phyloP scores from a whole-genome alignment of 2,113 vertebrate genomes.

The Bubo blakistoni region DNA sequence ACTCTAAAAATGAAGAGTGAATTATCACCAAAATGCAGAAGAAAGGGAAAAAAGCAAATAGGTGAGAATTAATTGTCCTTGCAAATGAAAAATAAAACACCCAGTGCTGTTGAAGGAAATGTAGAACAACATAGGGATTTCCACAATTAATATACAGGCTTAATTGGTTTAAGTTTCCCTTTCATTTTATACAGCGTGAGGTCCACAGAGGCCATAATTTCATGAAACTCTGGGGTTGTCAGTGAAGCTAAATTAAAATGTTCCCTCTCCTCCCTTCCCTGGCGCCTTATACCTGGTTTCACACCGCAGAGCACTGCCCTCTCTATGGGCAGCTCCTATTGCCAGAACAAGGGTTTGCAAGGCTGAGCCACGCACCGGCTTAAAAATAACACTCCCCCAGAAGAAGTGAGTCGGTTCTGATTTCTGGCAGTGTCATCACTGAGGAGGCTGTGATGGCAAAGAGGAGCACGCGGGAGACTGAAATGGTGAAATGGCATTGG shows the following conservation, averaged over 20 bases:
- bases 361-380: background rate
- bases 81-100: conserved; percentile 35
- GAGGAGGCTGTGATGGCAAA: background rate
- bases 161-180: conserved; percentile 8
- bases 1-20: conserved; percentile 2
- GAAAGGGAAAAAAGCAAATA: background rate
- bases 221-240: background rate
- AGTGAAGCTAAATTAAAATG: background rate
- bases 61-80: conserved; percentile 6
- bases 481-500: background rate
- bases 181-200: conserved; percentile 1
- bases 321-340: background rate
- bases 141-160: background rate
- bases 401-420: background rate
- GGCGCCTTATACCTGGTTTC: background rate
- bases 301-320: background rate
- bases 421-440: background rate
- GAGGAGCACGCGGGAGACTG: background rate
- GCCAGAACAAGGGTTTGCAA: background rate
- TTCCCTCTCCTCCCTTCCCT: background rate
- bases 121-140: background rate
- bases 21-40: background rate
- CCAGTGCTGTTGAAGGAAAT: background rate
- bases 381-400: background rate
- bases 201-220: background rate